Evolutionary conservation across 1,140 invertebrate genomes (phyloP).

Genomic region (Gryon sp.): DNA sequence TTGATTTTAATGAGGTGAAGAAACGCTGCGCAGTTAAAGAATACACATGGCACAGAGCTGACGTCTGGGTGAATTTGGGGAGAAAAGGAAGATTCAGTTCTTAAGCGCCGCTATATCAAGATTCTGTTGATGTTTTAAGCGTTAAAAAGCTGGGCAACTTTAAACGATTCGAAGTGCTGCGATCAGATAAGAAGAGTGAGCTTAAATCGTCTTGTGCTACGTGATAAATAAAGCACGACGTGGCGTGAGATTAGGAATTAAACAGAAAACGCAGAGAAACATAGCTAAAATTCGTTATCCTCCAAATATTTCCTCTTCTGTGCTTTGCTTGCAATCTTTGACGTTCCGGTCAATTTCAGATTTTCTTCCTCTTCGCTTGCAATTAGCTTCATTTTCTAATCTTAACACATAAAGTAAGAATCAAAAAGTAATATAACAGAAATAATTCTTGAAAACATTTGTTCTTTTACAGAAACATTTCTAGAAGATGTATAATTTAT

Average conservation of each 20-base stretch:
- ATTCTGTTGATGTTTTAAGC: slow-evolving; percentile 63
- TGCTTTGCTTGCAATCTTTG: slow-evolving; percentile 2
- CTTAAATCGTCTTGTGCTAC: slow-evolving; percentile 62
- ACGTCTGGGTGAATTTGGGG: no score
- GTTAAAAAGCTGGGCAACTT: slow-evolving; percentile 62
- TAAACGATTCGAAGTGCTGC: slow-evolving; percentile 62
- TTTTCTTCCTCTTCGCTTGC: neutral
- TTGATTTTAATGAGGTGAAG: slow-evolving; percentile 34
- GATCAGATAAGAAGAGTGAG: slow-evolving; percentile 65
- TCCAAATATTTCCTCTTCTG: slow-evolving; percentile 29
- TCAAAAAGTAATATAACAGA: no score
- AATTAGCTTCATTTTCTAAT: slow-evolving; percentile 41
- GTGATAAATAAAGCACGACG: slow-evolving; percentile 63
- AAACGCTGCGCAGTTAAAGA: slow-evolving; percentile 11
- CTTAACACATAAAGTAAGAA: no score
- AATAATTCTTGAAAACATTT: no score
- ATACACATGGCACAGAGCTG: slow-evolving; percentile 21
- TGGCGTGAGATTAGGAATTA: slow-evolving; percentile 59
- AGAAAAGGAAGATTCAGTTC: slow-evolving; percentile 36
- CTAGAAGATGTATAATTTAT: no score
- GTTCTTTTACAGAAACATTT: no score
- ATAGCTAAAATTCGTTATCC: slow-evolving; percentile 12
- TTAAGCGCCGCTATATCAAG: slow-evolving; percentile 55
- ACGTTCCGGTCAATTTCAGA: neutral
- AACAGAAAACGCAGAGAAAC: slow-evolving; percentile 47